Base-by-base conservation (phyloP, 2,797 vertebrate species). In the Microhierax caerulescens region DNA sequence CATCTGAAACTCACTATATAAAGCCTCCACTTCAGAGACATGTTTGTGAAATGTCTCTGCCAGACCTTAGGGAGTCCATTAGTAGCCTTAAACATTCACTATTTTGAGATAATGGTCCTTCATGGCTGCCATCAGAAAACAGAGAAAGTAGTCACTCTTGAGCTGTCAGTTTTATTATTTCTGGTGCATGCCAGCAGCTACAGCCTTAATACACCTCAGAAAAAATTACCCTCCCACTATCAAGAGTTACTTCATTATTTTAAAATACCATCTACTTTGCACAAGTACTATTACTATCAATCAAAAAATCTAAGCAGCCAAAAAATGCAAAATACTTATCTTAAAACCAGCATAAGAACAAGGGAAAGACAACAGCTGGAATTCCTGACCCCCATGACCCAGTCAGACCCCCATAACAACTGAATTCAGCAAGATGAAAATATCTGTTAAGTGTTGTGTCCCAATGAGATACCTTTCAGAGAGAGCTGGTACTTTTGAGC, bases 201-300 rank as follows among this genome's bases (percentile, higher is more conserved):
- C 53, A 77, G 60, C 56, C 75, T 88, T 82, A 74, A 93, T 53
- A 68, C 30, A 74, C 50, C 43, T 28, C 2, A 65, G 50, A 34
- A 91, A 83, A 70, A 93, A 80, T 30, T 22, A 85, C 57, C 68
- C 78, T 76, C 51, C 93, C 16, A 36, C 57, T 48, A 61, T 8
- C 22, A 25, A 37, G 51, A 85, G 45, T 51, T 45, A 69, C 30
- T 93, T 93, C 27, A 48, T 80, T 92, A 93, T 84, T 96, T 97
- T 82, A 96, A 94, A 97, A 61, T 70, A 96, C 13, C 76, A 90
- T 53, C 88, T 85, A 61, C 75, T 97, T 86, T 39, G 82, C 63
- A 82, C n/a, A 93, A 89, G 32, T 65, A 75, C 77, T 74, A 78
- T 91, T 90, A 76, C 67, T 84, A 81, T 91, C 90, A 88, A 96